Evolutionary conservation across 2,113 vertebrate genomes (phyloP).

Genomic region (Syrmaticus mikado): DNA sequence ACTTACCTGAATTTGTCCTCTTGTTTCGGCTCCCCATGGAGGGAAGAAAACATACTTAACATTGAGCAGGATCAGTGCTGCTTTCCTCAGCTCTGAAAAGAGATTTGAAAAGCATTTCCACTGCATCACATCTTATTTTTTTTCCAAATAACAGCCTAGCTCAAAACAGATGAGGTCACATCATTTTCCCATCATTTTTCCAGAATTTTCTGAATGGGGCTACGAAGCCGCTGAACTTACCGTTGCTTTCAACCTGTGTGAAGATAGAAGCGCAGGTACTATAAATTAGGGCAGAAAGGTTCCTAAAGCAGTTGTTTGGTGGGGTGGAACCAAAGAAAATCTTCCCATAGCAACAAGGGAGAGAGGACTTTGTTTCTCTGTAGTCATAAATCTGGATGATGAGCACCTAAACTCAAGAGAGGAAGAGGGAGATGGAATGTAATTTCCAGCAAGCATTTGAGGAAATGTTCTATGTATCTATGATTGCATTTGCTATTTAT

Average conservation of each 20-base stretch:
- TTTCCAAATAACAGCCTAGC: neutral
- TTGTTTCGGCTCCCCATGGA: neutral
- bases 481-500: neutral
- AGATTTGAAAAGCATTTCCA: neutral
- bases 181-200: neutral
- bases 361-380: neutral
- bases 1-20: neutral
- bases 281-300: neutral
- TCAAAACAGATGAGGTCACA: neutral
- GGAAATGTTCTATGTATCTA: neutral
- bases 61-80: neutral
- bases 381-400: neutral
- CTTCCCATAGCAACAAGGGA: neutral
- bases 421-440: neutral
- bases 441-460: neutral
- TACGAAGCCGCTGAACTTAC: neutral
- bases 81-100: neutral
- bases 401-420: neutral
- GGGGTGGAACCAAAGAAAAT: neutral
- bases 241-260: neutral
- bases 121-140: rapidly evolving
- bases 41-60: neutral
- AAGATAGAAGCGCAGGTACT: neutral
- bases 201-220: neutral
- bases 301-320: neutral